Base-by-base conservation (phyloP, 2,888 invertebrate genomes). In the Lycaena phlaeas region DNA sequence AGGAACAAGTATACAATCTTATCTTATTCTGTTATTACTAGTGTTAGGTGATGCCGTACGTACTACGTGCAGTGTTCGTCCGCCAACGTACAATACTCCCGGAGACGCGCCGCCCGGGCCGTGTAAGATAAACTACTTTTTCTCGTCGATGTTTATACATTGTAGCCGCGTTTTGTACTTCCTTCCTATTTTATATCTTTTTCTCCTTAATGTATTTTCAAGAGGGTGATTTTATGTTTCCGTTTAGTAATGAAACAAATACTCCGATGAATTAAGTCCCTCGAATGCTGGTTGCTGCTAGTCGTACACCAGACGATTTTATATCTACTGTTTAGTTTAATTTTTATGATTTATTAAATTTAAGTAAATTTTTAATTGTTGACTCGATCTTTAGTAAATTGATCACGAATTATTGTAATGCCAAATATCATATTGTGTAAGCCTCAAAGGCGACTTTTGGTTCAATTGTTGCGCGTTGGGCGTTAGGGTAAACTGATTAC, bases 371-470 rank as follows among this genome's bases (percentile, higher is more conserved):
- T 51, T 51, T 49, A 61, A 62, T 59, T 53, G 64, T 69, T 65
- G 69, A 69, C 68, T 63, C 50, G 54, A 34, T 34, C 5, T 22
- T 12, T 17, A 22, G 52, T 52, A 53, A 40, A 45, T 43, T 45
- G 40, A 46, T 42, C 43, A 36, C 43, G 43, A 40, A 45, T 43
- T 50, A 40, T 46, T 25, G 46, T 37, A 47, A 51, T 53, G 72
- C 71, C 70, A 71, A 68, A 70, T 72, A 69, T 66, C 57, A 60
- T 64, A 56, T 57, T 61, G n/a, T 59, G 62, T 52, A 57, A 56
- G 34, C 34, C 34, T 34, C 17, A 9, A 34, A 34, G 34, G 34
- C 17, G 17, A 9, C 11, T 12, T 31, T 11, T 3, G 18, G 11
- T 31, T 31, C 10, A 22, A 34, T 18, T 34, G n/a, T 29, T 3